Evolutionary conservation across 2,113 vertebrate species (phyloP), one percentile per base, ranked within the genome.

Genomic region (Microcebus tavaratra): DNA sequence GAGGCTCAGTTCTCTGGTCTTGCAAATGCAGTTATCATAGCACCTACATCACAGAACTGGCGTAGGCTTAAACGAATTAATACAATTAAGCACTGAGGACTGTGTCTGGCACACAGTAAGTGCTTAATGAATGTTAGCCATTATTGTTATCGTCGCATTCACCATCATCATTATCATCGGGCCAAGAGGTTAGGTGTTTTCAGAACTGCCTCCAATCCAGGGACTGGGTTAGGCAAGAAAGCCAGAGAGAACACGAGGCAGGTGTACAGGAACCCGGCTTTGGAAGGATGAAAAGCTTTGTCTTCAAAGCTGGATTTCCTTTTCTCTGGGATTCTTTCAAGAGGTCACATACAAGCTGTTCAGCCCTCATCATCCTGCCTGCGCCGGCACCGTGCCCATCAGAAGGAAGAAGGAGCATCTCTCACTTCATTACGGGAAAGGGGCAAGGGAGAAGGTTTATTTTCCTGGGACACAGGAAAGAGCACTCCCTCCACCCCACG

Each of bases 271-370:
- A 79, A 83, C 27, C 14, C 4, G 42, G 72, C 57, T 95, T 53
- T 87, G 2, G 23, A 70, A 95, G 93, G 93, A 81, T 94, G 55
- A 92, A 94, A 97, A 81, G 90, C 23, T 83, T 91, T 59, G 7
- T 61, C 61, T 91, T 97, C 88, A 92, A 94, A 95, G 97, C n/a
- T 27, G 6, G 27, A 15, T 86, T 94, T 89, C 45, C 82, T 79
- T 93, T 91, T 75, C 80, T 59, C 57, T 80, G 27, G 53, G 78
- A 50, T 84, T 39, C 45, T 95, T 94, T 86, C 31, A 78, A 73
- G 89, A 48, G 78, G 72, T 88, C 73, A 86, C 4, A 13, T 61
- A 25, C 55, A 57, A 50, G 55, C 82, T 73, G 36, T 63, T 89
- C 55, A 70, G 15, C 42, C 42, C 36, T 96, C 79, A 70, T 29